These are phyloP conservation scores for Meiosimyza platycephala DNA, from an alignment of 2,888 invertebrate genomes.

Conservation along the genomic window DNA sequence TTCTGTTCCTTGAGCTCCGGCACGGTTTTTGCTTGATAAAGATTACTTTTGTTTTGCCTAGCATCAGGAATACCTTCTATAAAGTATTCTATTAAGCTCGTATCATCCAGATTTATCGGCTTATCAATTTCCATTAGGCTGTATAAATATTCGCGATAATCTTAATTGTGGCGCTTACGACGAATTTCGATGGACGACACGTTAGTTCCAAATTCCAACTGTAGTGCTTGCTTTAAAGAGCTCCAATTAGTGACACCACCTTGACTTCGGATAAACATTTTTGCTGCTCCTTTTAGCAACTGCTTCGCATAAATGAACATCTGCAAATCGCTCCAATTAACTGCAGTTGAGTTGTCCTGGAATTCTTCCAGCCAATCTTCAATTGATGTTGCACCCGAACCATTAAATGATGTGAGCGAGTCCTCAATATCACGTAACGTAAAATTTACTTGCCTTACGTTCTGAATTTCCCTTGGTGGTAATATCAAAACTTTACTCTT, in stretches of 20 bases:
- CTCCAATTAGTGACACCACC: slow-evolving; percentile 7
- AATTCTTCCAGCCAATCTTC: slow-evolving; percentile 33
- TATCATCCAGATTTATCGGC: slow-evolving; percentile 21
- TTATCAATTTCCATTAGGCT: slow-evolving; percentile 32
- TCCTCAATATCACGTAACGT: background rate
- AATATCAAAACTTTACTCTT: too few species aligned
- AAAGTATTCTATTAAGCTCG: slow-evolving; percentile 29
- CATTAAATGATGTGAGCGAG: background rate
- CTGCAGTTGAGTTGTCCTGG: slow-evolving; percentile 35
- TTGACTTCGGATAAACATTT: slow-evolving; percentile 28
- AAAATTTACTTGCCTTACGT: background rate
- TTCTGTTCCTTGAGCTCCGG: too few species aligned
- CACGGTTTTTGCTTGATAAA: too few species aligned
- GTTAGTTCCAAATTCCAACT: slow-evolving; percentile 6
- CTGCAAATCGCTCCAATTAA: slow-evolving; percentile 38
- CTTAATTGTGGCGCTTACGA: slow-evolving; percentile 13
- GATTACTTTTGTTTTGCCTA: too few species aligned
- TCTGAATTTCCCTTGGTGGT: too few species aligned
- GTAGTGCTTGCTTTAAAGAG: slow-evolving; percentile 9
- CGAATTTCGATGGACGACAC: slow-evolving; percentile 27
- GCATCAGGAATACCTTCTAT: slow-evolving; percentile 30
- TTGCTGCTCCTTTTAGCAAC: slow-evolving; percentile 27
- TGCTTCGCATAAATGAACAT: slow-evolving; percentile 37
- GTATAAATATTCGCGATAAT: slow-evolving; percentile 33
- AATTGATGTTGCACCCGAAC: background rate